phyloP scores from a whole-genome alignment of 2,888 invertebrate genomes.

The Tridacna gigas region DNA sequence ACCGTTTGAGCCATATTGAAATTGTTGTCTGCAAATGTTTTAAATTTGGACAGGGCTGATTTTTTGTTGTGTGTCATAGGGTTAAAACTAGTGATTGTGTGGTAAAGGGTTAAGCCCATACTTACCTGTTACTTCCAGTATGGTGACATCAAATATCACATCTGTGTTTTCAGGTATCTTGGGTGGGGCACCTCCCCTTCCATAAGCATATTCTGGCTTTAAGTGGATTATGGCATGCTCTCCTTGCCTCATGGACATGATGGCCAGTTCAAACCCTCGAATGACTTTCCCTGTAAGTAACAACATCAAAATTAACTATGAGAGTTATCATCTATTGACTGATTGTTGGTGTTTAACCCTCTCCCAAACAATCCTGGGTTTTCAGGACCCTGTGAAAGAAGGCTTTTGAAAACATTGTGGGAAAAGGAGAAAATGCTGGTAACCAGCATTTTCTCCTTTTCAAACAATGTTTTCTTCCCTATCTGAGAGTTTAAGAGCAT shows the following conservation, averaged over 20 bases:
- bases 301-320: background rate
- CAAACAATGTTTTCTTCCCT: background rate
- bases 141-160: slow-evolving; percentile 90
- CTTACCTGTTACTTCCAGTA: slow-evolving; percentile 5
- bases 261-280: slow-evolving; percentile 97
- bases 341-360: background rate
- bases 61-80: too few relatives aligned
- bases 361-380: too few relatives aligned
- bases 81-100: too few relatives aligned
- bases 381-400: too few relatives aligned
- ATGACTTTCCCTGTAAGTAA: slow-evolving; percentile 90
- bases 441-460: background rate
- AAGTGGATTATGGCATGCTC: slow-evolving; percentile 94
- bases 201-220: slow-evolving; percentile 96
- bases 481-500: background rate
- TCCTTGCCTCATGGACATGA: slow-evolving; percentile 96
- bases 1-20: too few relatives aligned
- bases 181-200: slow-evolving; percentile 92
- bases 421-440: background rate
- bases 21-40: too few relatives aligned
- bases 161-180: slow-evolving; percentile 95
- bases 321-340: background rate
- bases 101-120: background rate
- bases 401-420: background rate
- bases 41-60: too few relatives aligned